These are phyloP conservation scores for Catharus fuscescens DNA, from an alignment of 2,113 vertebrate genomes.

Conservation along the genomic window DNA sequence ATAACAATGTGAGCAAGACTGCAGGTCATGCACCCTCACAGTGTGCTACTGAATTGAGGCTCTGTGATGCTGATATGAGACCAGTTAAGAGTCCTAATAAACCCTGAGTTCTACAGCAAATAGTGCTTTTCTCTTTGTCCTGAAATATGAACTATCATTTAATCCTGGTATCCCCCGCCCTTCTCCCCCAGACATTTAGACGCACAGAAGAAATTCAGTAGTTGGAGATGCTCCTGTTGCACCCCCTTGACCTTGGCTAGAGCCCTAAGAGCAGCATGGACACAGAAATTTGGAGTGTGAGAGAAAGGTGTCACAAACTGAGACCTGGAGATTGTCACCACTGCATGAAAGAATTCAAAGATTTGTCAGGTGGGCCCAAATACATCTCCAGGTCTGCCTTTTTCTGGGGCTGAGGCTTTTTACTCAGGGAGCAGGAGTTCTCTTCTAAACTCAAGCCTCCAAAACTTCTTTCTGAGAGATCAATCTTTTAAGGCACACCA, in stretches of 20 bases:
- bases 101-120: background rate
- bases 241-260: background rate
- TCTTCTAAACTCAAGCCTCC: background rate
- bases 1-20: background rate
- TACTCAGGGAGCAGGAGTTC: background rate
- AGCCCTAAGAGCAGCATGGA: background rate
- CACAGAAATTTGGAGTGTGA: background rate
- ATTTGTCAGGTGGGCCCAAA: background rate
- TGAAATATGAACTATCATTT: background rate
- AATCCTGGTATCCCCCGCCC: background rate
- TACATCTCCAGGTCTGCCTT: background rate
- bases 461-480: background rate
- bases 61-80: background rate
- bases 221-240: background rate
- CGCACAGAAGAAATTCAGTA: background rate
- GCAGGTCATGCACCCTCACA: background rate
- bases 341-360: background rate
- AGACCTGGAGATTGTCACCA: background rate
- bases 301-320: background rate
- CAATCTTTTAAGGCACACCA: background rate
- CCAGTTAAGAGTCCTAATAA: background rate
- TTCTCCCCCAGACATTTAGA: rapidly evolving
- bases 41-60: background rate
- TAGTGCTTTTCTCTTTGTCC: background rate
- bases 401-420: background rate